Base-by-base conservation (phyloP, 2,113 vertebrate genomes). In the Asarcornis scutulata region DNA sequence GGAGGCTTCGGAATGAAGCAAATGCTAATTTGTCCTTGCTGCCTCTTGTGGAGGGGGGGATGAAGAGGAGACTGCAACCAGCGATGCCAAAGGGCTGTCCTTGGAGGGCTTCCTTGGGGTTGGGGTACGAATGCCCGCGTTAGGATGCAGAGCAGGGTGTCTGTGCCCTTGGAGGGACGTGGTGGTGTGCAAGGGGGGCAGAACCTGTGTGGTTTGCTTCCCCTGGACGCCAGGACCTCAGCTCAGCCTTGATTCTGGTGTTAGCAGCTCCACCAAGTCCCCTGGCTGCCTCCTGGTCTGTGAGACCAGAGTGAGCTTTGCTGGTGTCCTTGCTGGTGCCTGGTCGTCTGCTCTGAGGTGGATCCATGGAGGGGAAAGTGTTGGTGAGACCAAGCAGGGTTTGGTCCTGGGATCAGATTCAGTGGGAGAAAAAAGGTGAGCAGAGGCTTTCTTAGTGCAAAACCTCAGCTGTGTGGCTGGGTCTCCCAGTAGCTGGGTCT, bases 21-120 rank as follows among this genome's bases (percentile, higher is more conserved):
- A 56, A 55, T 27, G 66, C n/a, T 58, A 8, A 34, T 72, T 48
- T 34, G 26, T 32, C 22, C 18, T 73, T 34, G 38, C 7, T 23
- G 13, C 60, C 21, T 2, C 48, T 79, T 68, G 16, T 16, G 26
- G 3, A 21, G 4, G 29, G 18, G 38, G 13, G 17, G 20, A 22
- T 26, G 46, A 32, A 8, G 58, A 75, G 31, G 2, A 56, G 50
- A 22, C 40, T 0, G 0, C 1, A 0, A 27, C 82, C 27, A 46
- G 46, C 0, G 0, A 42, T 53, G 58, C 42, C 66, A 6, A 42
- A 62, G 67, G 25, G 68, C 58, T 53, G 16, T 17, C 3, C 78
- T 15, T 8, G 40, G 50, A 46, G 48, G 5, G 31, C 50, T 80
- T 80, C 27, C 10, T 34, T 17, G 26, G 11, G 6, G 11, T 53